Percentiles rank a stretch among this genome's conserved stretches.
Evolutionary conservation across 2,113 vertebrate genomes (phyloP).

Genomic region (Dicrurus megarhynchus): DNA sequence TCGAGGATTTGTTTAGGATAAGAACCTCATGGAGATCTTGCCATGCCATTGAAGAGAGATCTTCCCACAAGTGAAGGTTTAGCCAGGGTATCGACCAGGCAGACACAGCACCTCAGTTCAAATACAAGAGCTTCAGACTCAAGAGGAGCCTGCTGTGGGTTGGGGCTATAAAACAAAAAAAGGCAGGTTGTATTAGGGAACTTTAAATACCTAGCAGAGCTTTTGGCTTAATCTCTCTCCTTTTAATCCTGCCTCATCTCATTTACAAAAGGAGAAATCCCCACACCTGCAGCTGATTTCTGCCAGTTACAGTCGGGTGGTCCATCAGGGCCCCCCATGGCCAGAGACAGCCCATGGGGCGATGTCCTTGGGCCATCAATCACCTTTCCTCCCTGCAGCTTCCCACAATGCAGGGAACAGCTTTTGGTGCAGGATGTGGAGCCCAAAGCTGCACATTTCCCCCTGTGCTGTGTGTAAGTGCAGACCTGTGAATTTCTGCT

Average conservation of each 20-base stretch:
- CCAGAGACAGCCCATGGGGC: neutral
- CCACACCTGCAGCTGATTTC: neutral
- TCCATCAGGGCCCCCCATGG: rapidly evolving
- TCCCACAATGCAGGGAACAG: rapidly evolving
- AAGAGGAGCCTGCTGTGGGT: neutral
- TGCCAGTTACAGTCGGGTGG: neutral
- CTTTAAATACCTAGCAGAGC: neutral
- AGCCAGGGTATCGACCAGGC: neutral
- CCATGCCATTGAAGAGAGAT: neutral
- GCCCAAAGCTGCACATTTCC: neutral
- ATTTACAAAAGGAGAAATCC: neutral
- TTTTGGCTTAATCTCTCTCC: neutral
- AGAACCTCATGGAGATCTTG: neutral
- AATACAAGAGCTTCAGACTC: neutral
- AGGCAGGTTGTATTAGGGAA: neutral
- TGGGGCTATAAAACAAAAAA: neutral
- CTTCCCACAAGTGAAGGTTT: neutral
- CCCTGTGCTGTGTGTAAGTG: rapidly evolving
- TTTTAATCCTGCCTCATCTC: neutral
- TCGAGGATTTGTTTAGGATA: neutral
- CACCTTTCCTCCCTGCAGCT: neutral
- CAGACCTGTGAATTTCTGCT: neutral
- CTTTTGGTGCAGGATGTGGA: neutral
- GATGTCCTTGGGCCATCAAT: neutral
- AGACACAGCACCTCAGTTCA: neutral